phyloP scores from a whole-genome alignment of 2,888 invertebrate species.

The Xestia rhomboidea region DNA sequence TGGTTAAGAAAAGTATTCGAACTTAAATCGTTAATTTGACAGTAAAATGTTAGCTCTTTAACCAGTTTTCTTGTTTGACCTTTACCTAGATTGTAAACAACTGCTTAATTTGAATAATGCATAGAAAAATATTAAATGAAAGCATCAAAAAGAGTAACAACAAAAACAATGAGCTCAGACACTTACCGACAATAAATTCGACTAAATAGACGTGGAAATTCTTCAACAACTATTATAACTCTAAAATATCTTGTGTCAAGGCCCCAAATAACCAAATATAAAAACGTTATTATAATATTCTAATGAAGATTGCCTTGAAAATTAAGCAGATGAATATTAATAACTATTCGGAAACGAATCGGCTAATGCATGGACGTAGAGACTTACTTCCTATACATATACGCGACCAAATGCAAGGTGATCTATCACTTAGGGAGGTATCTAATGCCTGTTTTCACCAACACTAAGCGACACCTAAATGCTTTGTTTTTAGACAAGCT shows the following conservation, averaged over 20 bases:
- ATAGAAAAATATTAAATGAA: background rate
- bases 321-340: background rate
- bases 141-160: background rate
- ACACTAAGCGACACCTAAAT: background rate
- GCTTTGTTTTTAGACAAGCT: background rate
- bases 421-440: background rate
- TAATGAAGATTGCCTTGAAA: constrained; percentile 42
- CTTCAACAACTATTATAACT: constrained; percentile 15
- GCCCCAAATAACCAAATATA: constrained; percentile 1
- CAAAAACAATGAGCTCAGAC: background rate
- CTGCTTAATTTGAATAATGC: background rate
- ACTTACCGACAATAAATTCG: constrained; percentile 27
- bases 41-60: background rate
- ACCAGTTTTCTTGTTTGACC: constrained; percentile 2
- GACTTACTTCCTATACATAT: constrained; percentile 4
- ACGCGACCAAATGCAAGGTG: background rate
- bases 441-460: background rate
- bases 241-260: constrained; percentile 9
- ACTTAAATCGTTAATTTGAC: background rate
- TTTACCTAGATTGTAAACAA: constrained; percentile 8
- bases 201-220: constrained; percentile 7
- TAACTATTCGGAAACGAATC: constrained; percentile 8
- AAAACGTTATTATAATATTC: constrained; percentile 29
- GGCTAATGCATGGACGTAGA: background rate
- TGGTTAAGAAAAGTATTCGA: background rate